These are phyloP conservation scores for Periparus ater DNA, from an alignment of 2,797 vertebrate species.

Conservation along the genomic window DNA sequence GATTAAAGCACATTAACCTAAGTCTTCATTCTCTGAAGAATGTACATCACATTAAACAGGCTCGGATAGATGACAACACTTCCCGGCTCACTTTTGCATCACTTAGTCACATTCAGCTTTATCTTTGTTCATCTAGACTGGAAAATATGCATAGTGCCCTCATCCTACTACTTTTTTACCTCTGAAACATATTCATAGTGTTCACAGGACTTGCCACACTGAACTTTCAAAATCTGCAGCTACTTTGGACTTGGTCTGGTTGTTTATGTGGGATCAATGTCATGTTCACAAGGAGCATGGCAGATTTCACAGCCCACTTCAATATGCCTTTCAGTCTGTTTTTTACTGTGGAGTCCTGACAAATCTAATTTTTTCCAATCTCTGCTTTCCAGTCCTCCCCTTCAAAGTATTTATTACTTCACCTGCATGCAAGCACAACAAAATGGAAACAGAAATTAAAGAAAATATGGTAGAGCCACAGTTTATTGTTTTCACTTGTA, in stretches of 20 bases:
- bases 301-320: neutral
- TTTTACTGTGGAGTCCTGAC: neutral
- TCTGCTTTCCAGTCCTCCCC: neutral
- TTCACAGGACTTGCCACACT: neutral
- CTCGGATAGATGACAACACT: accelerated
- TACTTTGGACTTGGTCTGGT: neutral
- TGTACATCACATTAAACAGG: neutral
- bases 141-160: neutral
- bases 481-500: neutral
- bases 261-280: accelerated
- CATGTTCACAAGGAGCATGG: accelerated
- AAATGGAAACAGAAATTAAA: neutral
- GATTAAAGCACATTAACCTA: neutral
- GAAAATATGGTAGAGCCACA: neutral
- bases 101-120: neutral
- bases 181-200: neutral
- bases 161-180: neutral
- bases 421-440: neutral
- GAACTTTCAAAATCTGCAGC: neutral
- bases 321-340: neutral
- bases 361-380: neutral
- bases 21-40: neutral
- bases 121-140: neutral
- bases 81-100: neutral
- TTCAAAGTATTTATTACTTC: neutral